These are phyloP conservation scores for Xylophagus ater DNA, from an alignment of 2,888 invertebrate genomes.

Conservation along the genomic window DNA sequence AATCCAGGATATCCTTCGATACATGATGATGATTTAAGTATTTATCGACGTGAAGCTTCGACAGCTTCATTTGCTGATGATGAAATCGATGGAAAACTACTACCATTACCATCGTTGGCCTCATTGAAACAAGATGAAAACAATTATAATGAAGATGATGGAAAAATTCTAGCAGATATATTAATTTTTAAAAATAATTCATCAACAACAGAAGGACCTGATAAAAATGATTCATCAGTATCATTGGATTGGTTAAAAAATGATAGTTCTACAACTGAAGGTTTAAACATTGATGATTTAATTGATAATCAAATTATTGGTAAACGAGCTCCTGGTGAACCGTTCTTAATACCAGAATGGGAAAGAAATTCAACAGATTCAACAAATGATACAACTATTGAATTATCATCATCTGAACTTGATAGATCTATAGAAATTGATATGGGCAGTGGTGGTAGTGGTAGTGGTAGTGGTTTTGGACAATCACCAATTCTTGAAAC, in stretches of 20 bases:
- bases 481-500: slow-evolving; percentile 9
- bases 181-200: background rate
- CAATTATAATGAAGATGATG: slow-evolving; percentile 13
- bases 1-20: slow-evolving; percentile 46
- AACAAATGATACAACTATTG: slow-evolving; percentile 6
- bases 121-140: slow-evolving; percentile 20
- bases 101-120: too few relatives aligned
- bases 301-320: too few relatives aligned
- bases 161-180: slow-evolving; percentile 7
- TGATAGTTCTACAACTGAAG: slow-evolving; percentile 3
- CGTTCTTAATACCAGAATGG: slow-evolving; percentile 15
- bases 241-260: slow-evolving; percentile 3
- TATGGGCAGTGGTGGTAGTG: slow-evolving; percentile 19
- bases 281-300: background rate
- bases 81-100: too few relatives aligned
- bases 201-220: slow-evolving; percentile 9
- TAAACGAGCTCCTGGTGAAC: slow-evolving; percentile 14
- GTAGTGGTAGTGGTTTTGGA: slow-evolving; percentile 20
- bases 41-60: slow-evolving; percentile 19
- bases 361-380: slow-evolving; percentile 14
- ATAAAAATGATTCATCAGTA: background rate
- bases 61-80: slow-evolving; percentile 29
- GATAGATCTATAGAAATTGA: slow-evolving; percentile 19
- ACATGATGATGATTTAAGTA: slow-evolving; percentile 43
- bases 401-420: slow-evolving; percentile 14